These are phyloP conservation scores for Lethrus apterus DNA, from an alignment of 1,140 invertebrate species.

Conservation along the genomic window DNA sequence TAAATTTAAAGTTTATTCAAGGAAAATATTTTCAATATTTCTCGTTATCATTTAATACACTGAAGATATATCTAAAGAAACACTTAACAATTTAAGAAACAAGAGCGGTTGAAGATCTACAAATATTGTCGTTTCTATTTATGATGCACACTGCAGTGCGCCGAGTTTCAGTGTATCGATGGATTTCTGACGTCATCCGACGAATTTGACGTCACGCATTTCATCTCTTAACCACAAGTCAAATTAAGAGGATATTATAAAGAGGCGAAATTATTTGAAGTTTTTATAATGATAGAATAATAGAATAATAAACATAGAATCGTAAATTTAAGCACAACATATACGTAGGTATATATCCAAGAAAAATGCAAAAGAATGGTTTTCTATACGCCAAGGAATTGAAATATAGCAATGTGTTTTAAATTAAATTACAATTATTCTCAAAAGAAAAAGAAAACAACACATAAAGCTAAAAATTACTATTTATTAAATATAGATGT, in stretches of 20 bases:
- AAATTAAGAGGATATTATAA: background rate
- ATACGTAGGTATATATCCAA: no score
- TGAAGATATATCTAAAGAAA: background rate
- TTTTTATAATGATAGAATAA: no score
- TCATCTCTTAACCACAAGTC: conserved; percentile 5
- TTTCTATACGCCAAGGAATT: no score
- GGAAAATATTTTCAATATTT: background rate
- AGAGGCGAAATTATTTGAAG: background rate
- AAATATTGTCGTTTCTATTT: conserved; percentile 1
- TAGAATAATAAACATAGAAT: no score
- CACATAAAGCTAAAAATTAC: no score
- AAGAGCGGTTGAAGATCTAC: background rate
- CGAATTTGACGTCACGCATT: conserved; percentile 5
- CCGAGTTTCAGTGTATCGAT: conserved; percentile 8
- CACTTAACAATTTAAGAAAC: background rate
- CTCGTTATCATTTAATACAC: background rate
- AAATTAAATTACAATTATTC: background rate
- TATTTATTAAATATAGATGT: no score
- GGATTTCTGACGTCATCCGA: conserved; percentile 12
- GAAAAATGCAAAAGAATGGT: no score
- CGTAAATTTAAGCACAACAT: no score
- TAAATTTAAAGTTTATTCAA: background rate
- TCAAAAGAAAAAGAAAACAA: background rate
- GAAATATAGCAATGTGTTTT: background rate
- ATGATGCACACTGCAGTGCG: conserved; percentile 12